Conservation (phyloP, 2,888 invertebrate species). For the Drosophila algonquin region DNA sequence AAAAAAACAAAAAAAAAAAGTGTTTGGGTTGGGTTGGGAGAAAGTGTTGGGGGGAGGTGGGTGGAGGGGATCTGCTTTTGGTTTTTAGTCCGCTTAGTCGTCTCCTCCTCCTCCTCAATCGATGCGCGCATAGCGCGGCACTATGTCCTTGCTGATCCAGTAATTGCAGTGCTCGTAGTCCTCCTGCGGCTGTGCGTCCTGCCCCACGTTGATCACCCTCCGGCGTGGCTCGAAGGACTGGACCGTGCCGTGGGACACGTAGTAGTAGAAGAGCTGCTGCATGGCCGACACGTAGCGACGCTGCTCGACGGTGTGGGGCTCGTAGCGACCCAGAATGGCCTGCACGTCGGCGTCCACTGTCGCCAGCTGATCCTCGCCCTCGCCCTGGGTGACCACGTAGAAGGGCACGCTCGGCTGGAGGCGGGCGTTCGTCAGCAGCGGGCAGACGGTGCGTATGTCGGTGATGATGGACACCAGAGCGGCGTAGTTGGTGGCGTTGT, state of each 20-base stretch:
- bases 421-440: conserved; percentile 88
- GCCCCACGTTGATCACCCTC: conserved; percentile 88
- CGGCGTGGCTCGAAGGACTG: conserved; percentile 86
- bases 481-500: conserved; percentile 88
- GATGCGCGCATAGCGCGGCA: conserved; percentile 89
- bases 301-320: conserved; percentile 89
- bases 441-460: conserved; percentile 91
- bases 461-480: conserved; percentile 90
- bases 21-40: neutral
- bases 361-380: conserved; percentile 84
- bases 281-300: conserved; percentile 90
- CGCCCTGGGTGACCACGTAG: conserved; percentile 89
- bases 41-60: conserved; percentile 3
- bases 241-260: conserved; percentile 90
- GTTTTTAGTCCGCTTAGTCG: conserved; percentile 2
- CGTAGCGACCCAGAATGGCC: conserved; percentile 91
- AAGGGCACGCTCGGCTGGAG: conserved; percentile 88
- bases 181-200: conserved; percentile 87
- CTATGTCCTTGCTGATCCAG: conserved; percentile 90
- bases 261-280: conserved; percentile 92
- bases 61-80: neutral
- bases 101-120: conserved; percentile 85
- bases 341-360: conserved; percentile 89
- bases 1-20: conserved; percentile 12
- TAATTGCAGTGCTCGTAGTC: conserved; percentile 90